Conservation (phyloP, 2,113 vertebrate genomes). For the Seriola aureovittata region DNA sequence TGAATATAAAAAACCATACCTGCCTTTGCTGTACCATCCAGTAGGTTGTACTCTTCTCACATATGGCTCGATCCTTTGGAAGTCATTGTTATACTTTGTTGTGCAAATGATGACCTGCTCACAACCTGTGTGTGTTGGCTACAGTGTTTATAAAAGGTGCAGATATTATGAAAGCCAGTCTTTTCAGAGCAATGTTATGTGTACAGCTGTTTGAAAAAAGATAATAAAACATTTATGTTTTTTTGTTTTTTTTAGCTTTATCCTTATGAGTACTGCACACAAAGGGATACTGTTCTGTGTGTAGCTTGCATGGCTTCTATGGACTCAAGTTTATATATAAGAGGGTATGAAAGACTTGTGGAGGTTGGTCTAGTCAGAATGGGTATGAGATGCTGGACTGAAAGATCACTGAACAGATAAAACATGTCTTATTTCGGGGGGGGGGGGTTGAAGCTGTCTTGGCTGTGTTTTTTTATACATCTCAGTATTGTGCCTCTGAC, state of each 20-base stretch:
- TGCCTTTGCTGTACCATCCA: conserved; percentile 34
- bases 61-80: conserved; percentile 52
- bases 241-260: not conserved
- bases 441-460: conserved; percentile 24
- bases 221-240: not conserved
- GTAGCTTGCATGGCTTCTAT: not conserved
- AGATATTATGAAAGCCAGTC: conserved; percentile 10
- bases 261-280: not conserved
- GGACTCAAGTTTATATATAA: not conserved
- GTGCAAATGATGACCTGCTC: conserved; percentile 41
- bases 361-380: not conserved
- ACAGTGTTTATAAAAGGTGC: conserved; percentile 4
- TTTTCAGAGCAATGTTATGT: conserved; percentile 26
- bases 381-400: conserved; percentile 6
- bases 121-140: conserved; percentile 15
- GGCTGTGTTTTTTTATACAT: conserved; percentile 45
- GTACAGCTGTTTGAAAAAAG: conserved; percentile 6
- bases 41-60: conserved; percentile 18
- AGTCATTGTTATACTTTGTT: conserved; percentile 35
- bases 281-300: not conserved
- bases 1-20: conserved; percentile 38
- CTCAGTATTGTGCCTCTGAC: conserved; percentile 22
- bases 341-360: not conserved
- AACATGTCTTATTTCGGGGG: conserved; percentile 23
- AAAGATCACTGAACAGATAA: conserved; percentile 15